Evolutionary conservation across 2,797 vertebrate species (phyloP), one percentile per base, ranked within the genome.

Genomic region (Xenopus petersii): DNA sequence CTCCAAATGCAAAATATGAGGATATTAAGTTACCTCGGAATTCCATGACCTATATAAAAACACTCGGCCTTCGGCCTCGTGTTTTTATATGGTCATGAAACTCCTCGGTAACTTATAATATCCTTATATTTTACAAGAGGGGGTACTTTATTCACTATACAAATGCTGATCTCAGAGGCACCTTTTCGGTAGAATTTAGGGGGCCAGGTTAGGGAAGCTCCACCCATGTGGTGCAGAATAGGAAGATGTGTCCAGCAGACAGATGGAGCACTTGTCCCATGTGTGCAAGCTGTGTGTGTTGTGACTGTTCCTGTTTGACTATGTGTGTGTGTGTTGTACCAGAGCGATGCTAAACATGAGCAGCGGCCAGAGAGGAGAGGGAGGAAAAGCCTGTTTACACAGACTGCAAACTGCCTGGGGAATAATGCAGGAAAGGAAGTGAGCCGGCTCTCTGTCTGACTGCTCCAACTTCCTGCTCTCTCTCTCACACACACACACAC

Each of bases 391-490:
- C 91, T 96, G 95, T 96, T 96, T 95, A 96, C 94, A 95, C 94
- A 97, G 95, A 94, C 94, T 93, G 93, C 93, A 93, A 92, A 94
- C 88, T 87, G 93, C 95, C 94, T 93, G 94, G 95, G 95, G 95
- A 97, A 94, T 96, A 94, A 92, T 92, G 90, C 93, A 92, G 93
- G 92, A 94, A 92, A 97, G 96, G 96, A 97, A 96, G 95, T 96
- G 87, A 95, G 94, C 94, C 94, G 94, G 94, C 93, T 94, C 93
- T 90, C 91, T 93, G 95, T 95, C 95, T 95, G 95, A 93, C 93
- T 94, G 94, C 93, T 93, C 94, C 90, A 93, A 95, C 95, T 98
- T 97, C 95, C 95, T 98, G 95, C 95, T 93, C 93, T 81, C 88
- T 84, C 88, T 82, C 84, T 81, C 78, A 5, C 81, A 48, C 74